phyloP scores from a whole-genome alignment of 2,888 invertebrate genomes.

The Sphecodes monilicornis region DNA sequence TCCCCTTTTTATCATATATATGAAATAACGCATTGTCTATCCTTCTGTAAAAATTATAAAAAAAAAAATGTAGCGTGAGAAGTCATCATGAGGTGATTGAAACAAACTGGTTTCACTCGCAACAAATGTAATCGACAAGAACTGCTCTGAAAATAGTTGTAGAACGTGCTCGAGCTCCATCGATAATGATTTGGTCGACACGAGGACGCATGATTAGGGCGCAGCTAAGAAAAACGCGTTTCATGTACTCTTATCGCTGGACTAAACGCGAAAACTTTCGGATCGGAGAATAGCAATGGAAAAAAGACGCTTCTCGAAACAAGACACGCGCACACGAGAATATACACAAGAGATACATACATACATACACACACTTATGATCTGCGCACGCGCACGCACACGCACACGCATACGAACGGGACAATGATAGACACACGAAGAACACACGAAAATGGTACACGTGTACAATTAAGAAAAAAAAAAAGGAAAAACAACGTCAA shows the following conservation, averaged over 20 bases:
- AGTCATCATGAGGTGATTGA: not conserved
- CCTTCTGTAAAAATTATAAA: not conserved
- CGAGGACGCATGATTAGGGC: not conserved
- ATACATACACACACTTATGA: not conserved
- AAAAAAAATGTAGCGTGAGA: too few relatives aligned
- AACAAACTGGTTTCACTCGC: not conserved
- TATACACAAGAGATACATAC: not conserved
- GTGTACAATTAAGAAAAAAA: constrained; percentile 43
- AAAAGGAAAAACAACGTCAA: constrained; percentile 68
- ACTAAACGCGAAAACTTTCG: not conserved
- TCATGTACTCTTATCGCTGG: constrained; percentile 13
- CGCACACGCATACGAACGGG: constrained; percentile 12
- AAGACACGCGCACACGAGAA: constrained; percentile 18
- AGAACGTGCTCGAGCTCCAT: not conserved
- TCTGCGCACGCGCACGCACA: not conserved
- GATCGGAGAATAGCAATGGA: not conserved
- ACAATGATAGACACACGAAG: constrained; percentile 11
- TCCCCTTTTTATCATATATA: not conserved
- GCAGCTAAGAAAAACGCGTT: constrained; percentile 13
- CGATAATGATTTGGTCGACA: not conserved
- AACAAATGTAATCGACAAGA: not conserved
- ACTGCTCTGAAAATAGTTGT: not conserved
- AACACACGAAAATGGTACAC: constrained; percentile 9
- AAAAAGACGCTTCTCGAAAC: constrained; percentile 8
- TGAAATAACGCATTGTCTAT: not conserved